Conservation (phyloP, 2,888 invertebrate species). For the Sarcophaga caerulescens region DNA sequence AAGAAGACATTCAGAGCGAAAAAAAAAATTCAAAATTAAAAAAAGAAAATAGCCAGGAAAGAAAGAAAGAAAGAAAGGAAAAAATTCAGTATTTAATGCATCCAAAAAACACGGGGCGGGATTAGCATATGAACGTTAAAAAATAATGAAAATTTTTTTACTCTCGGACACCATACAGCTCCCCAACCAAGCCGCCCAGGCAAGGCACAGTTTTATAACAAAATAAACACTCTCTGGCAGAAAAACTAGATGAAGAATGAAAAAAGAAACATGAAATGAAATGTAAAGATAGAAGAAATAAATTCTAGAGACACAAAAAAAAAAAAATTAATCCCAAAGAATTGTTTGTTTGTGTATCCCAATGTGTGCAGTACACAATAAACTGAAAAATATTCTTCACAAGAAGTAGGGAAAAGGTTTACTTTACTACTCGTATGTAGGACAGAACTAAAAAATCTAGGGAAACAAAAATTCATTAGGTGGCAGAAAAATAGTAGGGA, state of each 20-base stretch:
- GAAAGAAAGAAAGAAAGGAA: neutral
- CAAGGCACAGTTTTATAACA: slow-evolving; percentile 41
- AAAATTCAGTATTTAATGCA: slow-evolving; percentile 67
- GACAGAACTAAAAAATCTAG: slow-evolving; percentile 8
- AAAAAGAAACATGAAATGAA: neutral
- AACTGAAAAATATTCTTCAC: neutral
- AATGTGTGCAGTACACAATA: too few relatives aligned
- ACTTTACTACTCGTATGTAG: slow-evolving; percentile 9
- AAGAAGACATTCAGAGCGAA: too few relatives aligned
- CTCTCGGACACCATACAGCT: too few relatives aligned
- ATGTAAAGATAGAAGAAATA: too few relatives aligned
- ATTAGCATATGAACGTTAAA: slow-evolving; percentile 64
- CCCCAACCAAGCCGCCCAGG: slow-evolving; percentile 12
- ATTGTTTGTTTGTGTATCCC: neutral
- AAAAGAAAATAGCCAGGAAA: neutral
- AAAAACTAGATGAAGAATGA: neutral
- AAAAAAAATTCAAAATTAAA: too few relatives aligned
- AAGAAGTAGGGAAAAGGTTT: slow-evolving; percentile 12
- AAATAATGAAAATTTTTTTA: slow-evolving; percentile 33
- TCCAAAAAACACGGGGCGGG: slow-evolving; percentile 66
- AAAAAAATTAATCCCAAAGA: neutral
- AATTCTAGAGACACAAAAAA: neutral
- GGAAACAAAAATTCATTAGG: slow-evolving; percentile 30
- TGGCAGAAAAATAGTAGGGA: slow-evolving; percentile 16
- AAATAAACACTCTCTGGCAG: slow-evolving; percentile 29